phyloP scores from a whole-genome alignment of 2,797 vertebrate genomes.

The Mus minutoides region DNA sequence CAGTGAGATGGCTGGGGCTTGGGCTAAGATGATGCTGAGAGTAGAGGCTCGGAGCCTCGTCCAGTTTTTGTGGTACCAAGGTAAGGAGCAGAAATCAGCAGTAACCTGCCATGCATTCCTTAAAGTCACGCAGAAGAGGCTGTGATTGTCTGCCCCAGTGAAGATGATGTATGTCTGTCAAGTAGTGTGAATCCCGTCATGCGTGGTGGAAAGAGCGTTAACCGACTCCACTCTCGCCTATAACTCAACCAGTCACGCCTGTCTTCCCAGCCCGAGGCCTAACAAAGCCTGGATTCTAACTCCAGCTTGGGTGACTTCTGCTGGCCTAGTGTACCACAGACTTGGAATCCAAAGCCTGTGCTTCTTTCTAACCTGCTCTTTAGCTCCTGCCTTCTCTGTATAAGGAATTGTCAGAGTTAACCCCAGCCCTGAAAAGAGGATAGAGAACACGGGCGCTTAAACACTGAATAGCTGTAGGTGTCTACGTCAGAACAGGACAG shows the following conservation, averaged over 20 bases:
- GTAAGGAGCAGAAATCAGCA: not conserved
- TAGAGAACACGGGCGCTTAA: not conserved
- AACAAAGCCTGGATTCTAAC: not conserved
- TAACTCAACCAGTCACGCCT: too few relatives aligned
- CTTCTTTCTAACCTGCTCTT: not conserved
- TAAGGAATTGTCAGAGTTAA: not conserved
- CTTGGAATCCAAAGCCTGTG: not conserved
- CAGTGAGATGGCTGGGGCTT: not conserved
- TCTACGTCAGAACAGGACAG: not conserved
- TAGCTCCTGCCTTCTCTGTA: not conserved
- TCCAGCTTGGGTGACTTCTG: not conserved
- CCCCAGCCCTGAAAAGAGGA: not conserved
- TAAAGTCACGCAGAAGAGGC: not conserved
- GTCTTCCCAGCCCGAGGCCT: not conserved
- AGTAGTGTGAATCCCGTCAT: not conserved
- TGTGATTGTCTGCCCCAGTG: not conserved
- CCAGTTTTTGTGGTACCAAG: accelerated
- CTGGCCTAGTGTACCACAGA: not conserved
- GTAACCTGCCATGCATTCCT: not conserved
- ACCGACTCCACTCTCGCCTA: not conserved
- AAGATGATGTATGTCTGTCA: not conserved
- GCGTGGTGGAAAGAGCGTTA: not conserved
- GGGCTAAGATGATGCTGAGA: not conserved
- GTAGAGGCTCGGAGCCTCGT: not conserved
- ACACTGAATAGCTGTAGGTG: not conserved